A percentile compares a stretch with the other conserved stretches of the same genome.
Conservation (phyloP, 2,797 vertebrate genomes). For the Parauchenoglanis ngamensis region DNA sequence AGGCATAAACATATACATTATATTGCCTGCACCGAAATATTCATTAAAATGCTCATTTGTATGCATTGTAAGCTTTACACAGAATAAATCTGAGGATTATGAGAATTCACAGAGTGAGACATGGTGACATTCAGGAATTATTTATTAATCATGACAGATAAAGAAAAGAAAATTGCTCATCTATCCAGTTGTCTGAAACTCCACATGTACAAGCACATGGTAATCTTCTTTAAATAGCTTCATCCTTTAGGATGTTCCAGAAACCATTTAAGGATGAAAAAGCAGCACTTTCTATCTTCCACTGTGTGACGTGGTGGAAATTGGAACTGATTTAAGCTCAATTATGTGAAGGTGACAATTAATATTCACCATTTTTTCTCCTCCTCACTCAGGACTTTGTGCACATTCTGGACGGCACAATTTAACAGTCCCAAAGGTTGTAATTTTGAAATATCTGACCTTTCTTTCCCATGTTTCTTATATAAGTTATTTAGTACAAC, state of each 20-base stretch:
- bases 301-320: background rate
- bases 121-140: conserved; percentile 33
- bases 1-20: conserved; percentile 10
- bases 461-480: background rate
- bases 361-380: background rate
- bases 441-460: conserved; percentile 27
- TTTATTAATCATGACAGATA: conserved; percentile 11
- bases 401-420: background rate
- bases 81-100: conserved; percentile 25
- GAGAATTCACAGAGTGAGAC: conserved; percentile 17
- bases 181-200: conserved; percentile 19
- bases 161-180: conserved; percentile 22
- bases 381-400: conserved; percentile 34
- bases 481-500: conserved; percentile 25
- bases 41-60: conserved; percentile 6
- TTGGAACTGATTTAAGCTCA: conserved; percentile 36
- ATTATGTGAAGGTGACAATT: conserved; percentile 33
- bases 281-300: conserved; percentile 20
- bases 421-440: conserved; percentile 15
- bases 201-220: conserved; percentile 1
- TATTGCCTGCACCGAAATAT: background rate
- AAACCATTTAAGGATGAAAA: conserved; percentile 27
- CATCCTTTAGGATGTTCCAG: background rate
- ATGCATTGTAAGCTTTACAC: background rate
- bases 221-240: conserved; percentile 36